phyloP scores from a whole-genome alignment of 2,113 vertebrate species.

The Cygnus buccinator region DNA sequence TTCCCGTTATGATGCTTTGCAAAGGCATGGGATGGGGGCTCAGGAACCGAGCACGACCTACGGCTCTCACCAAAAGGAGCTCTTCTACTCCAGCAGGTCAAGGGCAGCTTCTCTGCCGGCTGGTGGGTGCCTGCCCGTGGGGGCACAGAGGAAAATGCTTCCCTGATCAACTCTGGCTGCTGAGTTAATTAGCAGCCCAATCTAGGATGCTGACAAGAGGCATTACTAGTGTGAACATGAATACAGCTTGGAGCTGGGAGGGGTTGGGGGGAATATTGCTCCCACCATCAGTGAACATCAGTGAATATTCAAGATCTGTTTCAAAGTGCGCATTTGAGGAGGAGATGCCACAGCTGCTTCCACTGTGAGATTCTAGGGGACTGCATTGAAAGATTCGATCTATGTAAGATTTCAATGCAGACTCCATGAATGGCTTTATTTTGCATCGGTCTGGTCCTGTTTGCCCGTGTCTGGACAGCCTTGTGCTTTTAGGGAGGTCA shows the following conservation, averaged over 20 bases:
- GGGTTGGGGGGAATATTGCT: background rate
- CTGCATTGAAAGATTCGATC: background rate
- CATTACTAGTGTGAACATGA: background rate
- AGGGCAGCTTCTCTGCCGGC: background rate
- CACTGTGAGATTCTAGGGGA: background rate
- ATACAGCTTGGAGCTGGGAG: background rate
- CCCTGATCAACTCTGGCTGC: constrained; percentile 60
- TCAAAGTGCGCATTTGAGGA: background rate
- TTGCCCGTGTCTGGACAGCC: background rate
- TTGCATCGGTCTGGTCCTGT: background rate
- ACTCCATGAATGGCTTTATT: background rate
- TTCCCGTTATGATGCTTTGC: background rate
- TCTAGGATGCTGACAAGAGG: background rate
- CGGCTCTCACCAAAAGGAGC: background rate
- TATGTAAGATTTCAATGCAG: background rate
- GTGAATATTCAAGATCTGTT: background rate
- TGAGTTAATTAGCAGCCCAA: constrained; percentile 69
- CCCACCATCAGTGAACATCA: background rate
- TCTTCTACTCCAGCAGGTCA: background rate
- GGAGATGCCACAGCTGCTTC: background rate
- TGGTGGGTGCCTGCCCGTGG: background rate
- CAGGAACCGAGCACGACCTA: background rate
- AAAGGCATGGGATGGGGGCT: background rate
- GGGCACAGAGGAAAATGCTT: background rate
- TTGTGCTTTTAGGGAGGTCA: background rate